These are phyloP conservation scores for Gambusia yucatana DNA, from an alignment of 2,797 vertebrate genomes.

Conservation along the genomic window DNA sequence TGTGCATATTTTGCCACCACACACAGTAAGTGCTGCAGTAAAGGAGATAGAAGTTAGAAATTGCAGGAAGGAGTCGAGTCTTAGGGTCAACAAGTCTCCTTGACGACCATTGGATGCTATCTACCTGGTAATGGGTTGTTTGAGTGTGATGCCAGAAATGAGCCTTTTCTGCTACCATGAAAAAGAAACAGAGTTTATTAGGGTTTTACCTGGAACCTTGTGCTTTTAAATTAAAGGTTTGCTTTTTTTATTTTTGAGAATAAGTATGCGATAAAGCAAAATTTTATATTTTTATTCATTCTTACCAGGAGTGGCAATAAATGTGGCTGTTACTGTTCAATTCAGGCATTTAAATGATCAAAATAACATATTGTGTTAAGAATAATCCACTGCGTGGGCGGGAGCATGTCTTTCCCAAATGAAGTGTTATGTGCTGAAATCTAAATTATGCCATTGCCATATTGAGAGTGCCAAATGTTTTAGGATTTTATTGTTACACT, in stretches of 20 bases:
- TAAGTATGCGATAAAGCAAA: neutral
- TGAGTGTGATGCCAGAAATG: neutral
- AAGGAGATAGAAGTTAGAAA: neutral
- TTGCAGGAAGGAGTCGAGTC: neutral
- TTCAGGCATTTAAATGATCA: constrained; percentile 29
- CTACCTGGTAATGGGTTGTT: neutral
- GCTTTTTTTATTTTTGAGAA: neutral
- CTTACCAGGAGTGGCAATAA: neutral
- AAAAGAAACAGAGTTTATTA: neutral
- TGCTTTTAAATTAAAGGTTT: neutral
- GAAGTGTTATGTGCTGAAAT: constrained; percentile 4
- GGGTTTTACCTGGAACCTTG: neutral
- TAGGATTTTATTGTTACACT: neutral
- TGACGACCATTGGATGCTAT: neutral
- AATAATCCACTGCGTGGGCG: constrained; percentile 11
- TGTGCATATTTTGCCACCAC: neutral
- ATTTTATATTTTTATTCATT: neutral
- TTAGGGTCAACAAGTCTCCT: neutral
- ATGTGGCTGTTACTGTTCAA: neutral
- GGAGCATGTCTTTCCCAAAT: constrained; percentile 18
- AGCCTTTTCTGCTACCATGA: neutral
- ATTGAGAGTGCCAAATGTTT: neutral
- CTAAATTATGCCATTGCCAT: constrained; percentile 10
- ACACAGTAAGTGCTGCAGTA: neutral
- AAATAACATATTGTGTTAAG: constrained; percentile 19